These are phyloP conservation scores for Ctenoplectra terminalis DNA, from an alignment of 1,140 invertebrate genomes.

Conservation along the genomic window DNA sequence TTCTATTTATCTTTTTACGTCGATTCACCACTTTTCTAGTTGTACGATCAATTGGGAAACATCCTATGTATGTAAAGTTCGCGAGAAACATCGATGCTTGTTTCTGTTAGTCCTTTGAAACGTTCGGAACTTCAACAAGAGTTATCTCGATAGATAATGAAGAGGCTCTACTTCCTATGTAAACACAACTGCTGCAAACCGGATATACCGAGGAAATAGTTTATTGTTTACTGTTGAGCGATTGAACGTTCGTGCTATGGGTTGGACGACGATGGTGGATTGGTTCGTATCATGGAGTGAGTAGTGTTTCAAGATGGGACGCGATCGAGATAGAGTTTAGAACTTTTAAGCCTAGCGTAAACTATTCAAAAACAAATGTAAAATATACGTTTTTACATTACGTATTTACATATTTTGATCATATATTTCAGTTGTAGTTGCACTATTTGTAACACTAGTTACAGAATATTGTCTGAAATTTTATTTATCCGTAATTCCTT, in stretches of 20 bases:
- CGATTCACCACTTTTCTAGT: no score
- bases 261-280: constrained; percentile 43
- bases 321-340: constrained; percentile 54
- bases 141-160: constrained; percentile 72
- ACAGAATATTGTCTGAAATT: no score
- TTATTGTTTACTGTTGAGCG: constrained; percentile 69
- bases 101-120: no score
- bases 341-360: constrained; percentile 39
- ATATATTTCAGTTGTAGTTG: no score
- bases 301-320: constrained; percentile 54
- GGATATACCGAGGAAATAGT: constrained; percentile 68
- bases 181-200: constrained; percentile 65
- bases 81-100: no score
- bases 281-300: constrained; percentile 50
- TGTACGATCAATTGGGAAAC: no score
- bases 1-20: no score
- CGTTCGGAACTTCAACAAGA: constrained; percentile 68
- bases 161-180: constrained; percentile 71
- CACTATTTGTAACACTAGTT: no score
- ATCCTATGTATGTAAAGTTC: no score
- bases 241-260: constrained; percentile 55
- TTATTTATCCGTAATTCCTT: no score
- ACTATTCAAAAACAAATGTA: constrained; percentile 57
- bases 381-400: no score
- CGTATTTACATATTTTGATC: no score